Evolutionary conservation across 2,113 vertebrate species (phyloP).

Genomic region (Brachionichthys hirsutus): DNA sequence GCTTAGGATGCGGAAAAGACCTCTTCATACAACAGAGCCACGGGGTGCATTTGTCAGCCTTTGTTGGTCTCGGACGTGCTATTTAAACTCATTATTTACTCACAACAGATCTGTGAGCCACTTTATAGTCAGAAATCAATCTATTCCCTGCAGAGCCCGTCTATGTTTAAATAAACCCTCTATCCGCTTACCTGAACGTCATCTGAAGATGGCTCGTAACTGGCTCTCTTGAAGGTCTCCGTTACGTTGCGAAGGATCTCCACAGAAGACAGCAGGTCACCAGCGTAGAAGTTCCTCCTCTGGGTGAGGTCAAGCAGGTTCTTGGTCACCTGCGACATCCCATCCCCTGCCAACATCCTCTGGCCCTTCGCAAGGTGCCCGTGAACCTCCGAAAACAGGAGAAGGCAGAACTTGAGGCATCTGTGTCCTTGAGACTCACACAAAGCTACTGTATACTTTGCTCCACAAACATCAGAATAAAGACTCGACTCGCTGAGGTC

Average conservation of each 20-base stretch:
- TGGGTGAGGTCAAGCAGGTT: slow-evolving; percentile 95
- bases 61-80: slow-evolving; percentile 34
- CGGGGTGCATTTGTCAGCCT: slow-evolving; percentile 23
- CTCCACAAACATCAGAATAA: slow-evolving; percentile 62
- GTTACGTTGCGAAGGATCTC: slow-evolving; percentile 99
- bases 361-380: slow-evolving; percentile 97
- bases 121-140: too few species aligned
- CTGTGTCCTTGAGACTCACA: slow-evolving; percentile 38
- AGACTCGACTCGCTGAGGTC: slow-evolving; percentile 47
- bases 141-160: too few species aligned
- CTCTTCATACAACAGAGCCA: slow-evolving; percentile 52
- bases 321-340: slow-evolving; percentile 98
- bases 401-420: slow-evolving; percentile 68
- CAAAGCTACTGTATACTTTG: slow-evolving; percentile 63
- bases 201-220: slow-evolving; percentile 94
- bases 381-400: slow-evolving; percentile 87
- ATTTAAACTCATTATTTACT: not conserved
- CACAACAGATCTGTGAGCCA: not conserved
- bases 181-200: slow-evolving; percentile 89
- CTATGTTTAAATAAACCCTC: slow-evolving; percentile 41
- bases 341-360: slow-evolving; percentile 90
- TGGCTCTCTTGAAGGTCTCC: slow-evolving; percentile 96
- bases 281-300: slow-evolving; percentile 96
- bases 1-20: slow-evolving; percentile 54
- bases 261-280: slow-evolving; percentile 94